Base-by-base conservation (phyloP, 2,888 invertebrate species). In the Dyspetes luteomarginatus region DNA sequence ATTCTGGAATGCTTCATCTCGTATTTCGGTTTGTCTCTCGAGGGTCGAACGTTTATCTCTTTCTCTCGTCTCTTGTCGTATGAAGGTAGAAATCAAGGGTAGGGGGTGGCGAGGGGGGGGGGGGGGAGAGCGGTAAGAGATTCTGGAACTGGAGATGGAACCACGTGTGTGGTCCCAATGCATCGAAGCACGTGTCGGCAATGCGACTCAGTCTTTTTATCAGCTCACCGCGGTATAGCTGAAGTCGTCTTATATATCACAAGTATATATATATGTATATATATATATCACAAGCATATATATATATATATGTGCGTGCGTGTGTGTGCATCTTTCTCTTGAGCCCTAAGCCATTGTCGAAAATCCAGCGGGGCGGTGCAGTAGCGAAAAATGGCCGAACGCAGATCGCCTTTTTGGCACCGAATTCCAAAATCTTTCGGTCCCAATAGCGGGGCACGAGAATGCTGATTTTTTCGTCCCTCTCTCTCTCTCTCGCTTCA, bases 381-480 rank as follows among this genome's bases (percentile, higher is more conserved):
- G 76, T 64, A 60, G 48, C 56, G 58, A 55, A 67, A 82, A 83
- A 81, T 58, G 55, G 74, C 41, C 68, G 68, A 68, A 55, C 52
- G 52, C 15, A 77, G 82, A 82, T 81, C 78, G 69, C 62, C 81
- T 87, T 88, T 88, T 88, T 86, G 83, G 81, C 82, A 78, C 48
- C 77, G 83, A 85, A 89, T 85, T 81, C 84, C 83, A 81, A 86
- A 88, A 88, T 88, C 85, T 82, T 84, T 52, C 62, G 64, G 74
- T 60, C 58, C 69, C 41, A 55, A 43, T 26, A 26, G 28, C 48
- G 65, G n/a, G n/a, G 24, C 78, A 50, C 50, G 62, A 65, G 77
- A 83, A 83, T 82, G 71, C 82, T 74, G 9, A 28, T 48, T 62
- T 72, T 62, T 62, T 64, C 36, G 50, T 68, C 67, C 69, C 58